These are phyloP conservation scores for Rhingia campestris DNA, from an alignment of 2,888 invertebrate species.

Conservation along the genomic window DNA sequence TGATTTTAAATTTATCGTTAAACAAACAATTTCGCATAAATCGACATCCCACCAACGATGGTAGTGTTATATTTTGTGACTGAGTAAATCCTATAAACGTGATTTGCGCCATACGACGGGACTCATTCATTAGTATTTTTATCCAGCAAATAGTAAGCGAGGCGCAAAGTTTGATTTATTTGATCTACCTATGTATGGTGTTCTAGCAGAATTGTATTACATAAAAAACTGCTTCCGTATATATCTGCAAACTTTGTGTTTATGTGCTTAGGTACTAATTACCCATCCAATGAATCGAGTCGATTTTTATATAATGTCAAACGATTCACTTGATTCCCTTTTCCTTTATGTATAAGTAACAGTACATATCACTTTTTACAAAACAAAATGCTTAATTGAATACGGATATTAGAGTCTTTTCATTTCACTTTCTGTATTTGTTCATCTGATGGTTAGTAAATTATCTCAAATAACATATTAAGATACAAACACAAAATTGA, in stretches of 20 bases:
- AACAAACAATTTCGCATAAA: conserved; percentile 68
- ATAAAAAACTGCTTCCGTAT: conserved; percentile 14
- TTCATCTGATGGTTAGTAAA: conserved; percentile 64
- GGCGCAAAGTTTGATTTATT: conserved; percentile 56
- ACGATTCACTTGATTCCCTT: conserved; percentile 43
- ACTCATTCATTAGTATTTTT: conserved; percentile 75
- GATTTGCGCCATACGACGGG: conserved; percentile 75
- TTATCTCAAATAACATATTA: conserved; percentile 60
- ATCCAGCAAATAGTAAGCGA: conserved; percentile 63
- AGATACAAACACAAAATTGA: conserved; percentile 49
- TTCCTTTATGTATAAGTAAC: neutral
- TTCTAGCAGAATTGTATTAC: conserved; percentile 10
- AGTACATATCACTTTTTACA: too few species aligned
- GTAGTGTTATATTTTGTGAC: conserved; percentile 63
- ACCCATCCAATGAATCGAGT: conserved; percentile 17
- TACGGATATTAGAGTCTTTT: conserved; percentile 53
- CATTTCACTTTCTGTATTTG: conserved; percentile 53
- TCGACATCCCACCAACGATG: conserved; percentile 22
- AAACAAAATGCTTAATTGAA: too few species aligned
- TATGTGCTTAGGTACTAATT: conserved; percentile 17
- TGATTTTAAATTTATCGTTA: conserved; percentile 52
- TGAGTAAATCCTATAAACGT: conserved; percentile 76
- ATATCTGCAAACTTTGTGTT: conserved; percentile 20
- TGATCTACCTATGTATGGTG: conserved; percentile 43
- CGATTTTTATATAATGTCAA: conserved; percentile 42